Percentiles rank a stretch among this genome's conserved stretches.
Conservation (phyloP, 2,888 invertebrate species). For the Drosophila emarginata region DNA sequence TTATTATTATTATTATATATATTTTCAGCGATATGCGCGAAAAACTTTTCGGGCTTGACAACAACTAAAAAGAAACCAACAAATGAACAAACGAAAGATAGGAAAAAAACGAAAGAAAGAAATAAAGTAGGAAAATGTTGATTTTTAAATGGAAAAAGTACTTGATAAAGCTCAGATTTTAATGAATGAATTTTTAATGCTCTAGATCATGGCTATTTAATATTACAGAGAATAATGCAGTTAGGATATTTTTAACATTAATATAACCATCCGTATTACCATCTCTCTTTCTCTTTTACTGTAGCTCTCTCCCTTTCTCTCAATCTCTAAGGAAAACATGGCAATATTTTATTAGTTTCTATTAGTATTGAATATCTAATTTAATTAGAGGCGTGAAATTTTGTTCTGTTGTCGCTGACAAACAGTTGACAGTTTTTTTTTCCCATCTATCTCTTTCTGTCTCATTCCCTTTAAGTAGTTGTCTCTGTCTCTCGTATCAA, state of each 20-base stretch:
- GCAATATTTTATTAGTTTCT: constrained; percentile 43
- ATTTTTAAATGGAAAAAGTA: neutral
- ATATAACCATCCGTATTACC: neutral
- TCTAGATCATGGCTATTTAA: neutral
- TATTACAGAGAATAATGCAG: neutral
- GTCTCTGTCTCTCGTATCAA: no score
- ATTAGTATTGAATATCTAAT: constrained; percentile 57
- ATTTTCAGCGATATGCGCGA: constrained; percentile 19
- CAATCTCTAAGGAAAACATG: constrained; percentile 11
- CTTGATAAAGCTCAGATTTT: neutral
- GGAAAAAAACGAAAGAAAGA: neutral
- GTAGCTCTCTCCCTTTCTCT: neutral
- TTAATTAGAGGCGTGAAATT: constrained; percentile 53
- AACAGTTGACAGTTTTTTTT: constrained; percentile 40
- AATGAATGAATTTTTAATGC: neutral
- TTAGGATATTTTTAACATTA: neutral
- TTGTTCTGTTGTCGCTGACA: constrained; percentile 20
- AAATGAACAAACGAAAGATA: neutral
- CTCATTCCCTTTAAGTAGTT: neutral
- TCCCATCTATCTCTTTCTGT: neutral
- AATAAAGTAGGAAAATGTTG: neutral
- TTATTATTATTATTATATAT: constrained; percentile 11
- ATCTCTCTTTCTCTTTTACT: neutral
- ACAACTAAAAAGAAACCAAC: neutral
- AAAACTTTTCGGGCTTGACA: constrained; percentile 33